phyloP scores from a whole-genome alignment of 2,888 invertebrate species.

The Watsonalla binaria region DNA sequence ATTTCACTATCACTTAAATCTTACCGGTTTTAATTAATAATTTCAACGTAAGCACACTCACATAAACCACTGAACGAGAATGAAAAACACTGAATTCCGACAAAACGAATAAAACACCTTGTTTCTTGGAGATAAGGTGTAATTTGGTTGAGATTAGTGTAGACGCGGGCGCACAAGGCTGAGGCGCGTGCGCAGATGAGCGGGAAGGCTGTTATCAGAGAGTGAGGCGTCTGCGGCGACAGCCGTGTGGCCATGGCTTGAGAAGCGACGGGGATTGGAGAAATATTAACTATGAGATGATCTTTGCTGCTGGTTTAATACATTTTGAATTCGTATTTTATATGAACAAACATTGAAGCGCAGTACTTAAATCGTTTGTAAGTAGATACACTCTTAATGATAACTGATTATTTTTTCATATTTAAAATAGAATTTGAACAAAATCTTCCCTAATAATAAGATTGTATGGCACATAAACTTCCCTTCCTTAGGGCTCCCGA shows the following conservation, averaged over 20 bases:
- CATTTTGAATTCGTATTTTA: no score
- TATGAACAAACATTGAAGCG: no score
- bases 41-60: neutral
- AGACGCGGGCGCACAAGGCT: constrained; percentile 55
- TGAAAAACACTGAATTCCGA: neutral
- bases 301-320: neutral
- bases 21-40: neutral
- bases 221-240: constrained; percentile 16
- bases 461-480: no score
- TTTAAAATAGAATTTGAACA: no score
- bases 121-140: constrained; percentile 10
- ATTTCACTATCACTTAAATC: neutral
- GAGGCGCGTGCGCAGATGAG: constrained; percentile 60
- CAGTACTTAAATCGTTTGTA: no score
- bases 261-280: constrained; percentile 11
- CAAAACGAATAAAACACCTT: constrained; percentile 14
- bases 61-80: neutral
- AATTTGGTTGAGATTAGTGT: constrained; percentile 5
- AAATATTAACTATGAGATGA: constrained; percentile 19
- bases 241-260: constrained; percentile 19
- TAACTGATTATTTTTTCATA: no score
- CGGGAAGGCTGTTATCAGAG: constrained; percentile 61
- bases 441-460: no score
- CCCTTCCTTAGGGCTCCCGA: no score
- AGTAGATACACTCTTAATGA: no score